Base-by-base conservation (phyloP, 2,113 vertebrate species). In the Coreoperca whiteheadi region DNA sequence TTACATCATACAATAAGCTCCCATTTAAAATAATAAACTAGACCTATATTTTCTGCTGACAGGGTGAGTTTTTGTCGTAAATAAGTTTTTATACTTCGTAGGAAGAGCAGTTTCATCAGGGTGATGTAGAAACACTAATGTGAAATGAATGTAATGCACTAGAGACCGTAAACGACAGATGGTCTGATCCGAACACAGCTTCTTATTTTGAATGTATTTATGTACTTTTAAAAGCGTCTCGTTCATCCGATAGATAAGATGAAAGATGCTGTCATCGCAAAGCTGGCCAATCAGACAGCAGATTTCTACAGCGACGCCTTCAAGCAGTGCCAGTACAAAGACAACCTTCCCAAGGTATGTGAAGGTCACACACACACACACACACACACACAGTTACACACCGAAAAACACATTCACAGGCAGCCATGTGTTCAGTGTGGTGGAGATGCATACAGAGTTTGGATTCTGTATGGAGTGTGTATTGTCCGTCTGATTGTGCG, bases 301-400 rank as follows among this genome's bases (percentile, higher is more conserved):
- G 98, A 99, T 94, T 99, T 97, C 91, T 99, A 98, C 41, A 96
- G 98, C 4, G 98, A 99, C 72, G 98, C 98, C 83, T 98, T 98
- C 93, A 99, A 99, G 88, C 98, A 99, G 79, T 99, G 98, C 78
- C 98, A 99, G 46, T 99, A 98, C 93, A 99, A 98, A 95, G 98
- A 99, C 82, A 98, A 97, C 81, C 96, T 99, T 48, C 98, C 98
- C 57, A 99, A 99, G 97, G 98, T 99, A 96, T 94, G 97, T 82
- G 8, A 12, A 84, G 51, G 34, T 64, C 50, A 28, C 46, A 28
- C 39, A 37, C 65, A 25, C n/a, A 41, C 37, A 8, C 39, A 41
- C 39, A 41, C 41, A 43, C 43, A 46, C 43, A 46, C 43, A 15
- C 4, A 50, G 51, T 53, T 14, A 18, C 57, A 77, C 59, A 77